phyloP scores from a whole-genome alignment of 2,113 vertebrate genomes.

The Maccullochella peelii region DNA sequence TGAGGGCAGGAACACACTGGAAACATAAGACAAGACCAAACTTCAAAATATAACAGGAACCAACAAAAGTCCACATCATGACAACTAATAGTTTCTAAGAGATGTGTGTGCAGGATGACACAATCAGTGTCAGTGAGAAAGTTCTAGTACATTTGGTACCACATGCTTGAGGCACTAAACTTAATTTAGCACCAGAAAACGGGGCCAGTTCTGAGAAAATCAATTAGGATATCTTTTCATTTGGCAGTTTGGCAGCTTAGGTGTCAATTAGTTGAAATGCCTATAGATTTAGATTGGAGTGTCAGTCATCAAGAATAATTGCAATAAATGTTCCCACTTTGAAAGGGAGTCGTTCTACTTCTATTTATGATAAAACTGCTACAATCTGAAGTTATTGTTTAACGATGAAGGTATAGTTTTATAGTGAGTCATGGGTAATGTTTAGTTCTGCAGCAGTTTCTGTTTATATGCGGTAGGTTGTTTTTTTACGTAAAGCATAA shows the following conservation, averaged over 20 bases:
- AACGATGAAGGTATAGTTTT: not conserved
- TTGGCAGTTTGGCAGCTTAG: constrained; percentile 9
- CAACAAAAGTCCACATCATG: too few relatives aligned
- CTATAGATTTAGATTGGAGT: constrained; percentile 14
- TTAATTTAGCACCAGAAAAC: not conserved
- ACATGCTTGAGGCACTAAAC: not conserved
- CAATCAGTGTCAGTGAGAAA: not conserved
- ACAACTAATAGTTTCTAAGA: not conserved
- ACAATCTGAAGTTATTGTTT: not conserved
- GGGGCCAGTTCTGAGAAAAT: not conserved
- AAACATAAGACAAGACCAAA: too few relatives aligned
- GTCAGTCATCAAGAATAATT: not conserved
- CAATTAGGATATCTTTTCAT: not conserved
- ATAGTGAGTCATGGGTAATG: not conserved
- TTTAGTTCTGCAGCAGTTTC: not conserved
- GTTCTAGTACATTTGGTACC: not conserved
- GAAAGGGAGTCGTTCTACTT: not conserved
- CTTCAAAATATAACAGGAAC: too few relatives aligned
- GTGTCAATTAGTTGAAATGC: constrained; percentile 20
- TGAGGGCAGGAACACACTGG: too few relatives aligned
- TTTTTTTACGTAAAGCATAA: not conserved
- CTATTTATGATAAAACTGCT: not conserved
- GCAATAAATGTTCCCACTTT: not conserved
- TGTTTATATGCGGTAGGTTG: not conserved
- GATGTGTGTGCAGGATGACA: not conserved